Evolutionary conservation across 2,888 invertebrate genomes (phyloP).

Genomic region (Cecidostiba fungosa): DNA sequence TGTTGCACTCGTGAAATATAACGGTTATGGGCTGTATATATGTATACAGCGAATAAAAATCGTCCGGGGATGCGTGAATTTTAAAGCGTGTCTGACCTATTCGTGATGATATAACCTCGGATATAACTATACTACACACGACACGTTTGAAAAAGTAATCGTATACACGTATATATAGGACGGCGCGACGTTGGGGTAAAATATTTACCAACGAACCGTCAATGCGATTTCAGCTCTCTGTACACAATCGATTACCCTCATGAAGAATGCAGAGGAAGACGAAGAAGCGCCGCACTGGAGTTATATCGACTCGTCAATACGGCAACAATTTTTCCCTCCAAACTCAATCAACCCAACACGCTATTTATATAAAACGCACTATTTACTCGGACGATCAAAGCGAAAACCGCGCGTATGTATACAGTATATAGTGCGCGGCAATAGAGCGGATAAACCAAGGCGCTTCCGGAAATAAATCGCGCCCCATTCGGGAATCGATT

Average conservation of each 20-base stretch:
- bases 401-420: background rate
- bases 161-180: no score
- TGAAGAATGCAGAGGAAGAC: background rate
- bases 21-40: background rate
- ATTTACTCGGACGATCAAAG: constrained; percentile 49
- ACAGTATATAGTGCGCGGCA: no score
- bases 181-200: background rate
- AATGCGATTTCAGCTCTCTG: constrained; percentile 3
- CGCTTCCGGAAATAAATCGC: constrained; percentile 63
- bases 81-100: no score
- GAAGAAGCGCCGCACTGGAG: background rate
- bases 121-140: no score
- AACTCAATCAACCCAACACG: background rate
- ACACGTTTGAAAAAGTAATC: no score
- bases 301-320: constrained; percentile 31
- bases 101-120: background rate
- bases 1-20: constrained; percentile 29
- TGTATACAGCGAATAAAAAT: no score
- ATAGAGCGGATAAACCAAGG: constrained; percentile 50
- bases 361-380: constrained; percentile 33
- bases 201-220: constrained; percentile 1
- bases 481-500: constrained; percentile 62
- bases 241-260: constrained; percentile 14
- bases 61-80: no score
- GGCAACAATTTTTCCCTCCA: constrained; percentile 30